Evolutionary conservation across 2,888 invertebrate species (phyloP).

Genomic region (Phanerotoma sp.): DNA sequence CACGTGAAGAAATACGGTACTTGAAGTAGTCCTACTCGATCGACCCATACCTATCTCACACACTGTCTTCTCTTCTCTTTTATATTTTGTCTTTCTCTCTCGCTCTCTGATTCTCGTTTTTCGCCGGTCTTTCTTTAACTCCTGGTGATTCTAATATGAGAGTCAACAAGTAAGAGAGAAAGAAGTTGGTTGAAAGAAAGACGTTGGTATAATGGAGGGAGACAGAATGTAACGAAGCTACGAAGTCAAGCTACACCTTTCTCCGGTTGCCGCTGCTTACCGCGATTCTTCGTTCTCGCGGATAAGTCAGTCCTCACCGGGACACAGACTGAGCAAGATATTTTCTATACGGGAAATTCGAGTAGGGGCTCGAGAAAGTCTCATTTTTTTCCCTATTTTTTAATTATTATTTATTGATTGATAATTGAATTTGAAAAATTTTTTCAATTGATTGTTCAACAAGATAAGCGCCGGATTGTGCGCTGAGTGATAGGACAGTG

Average conservation of each 20-base stretch:
- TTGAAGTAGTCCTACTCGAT: slow-evolving; percentile 21
- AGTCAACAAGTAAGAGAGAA: slow-evolving; percentile 8
- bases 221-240: slow-evolving; percentile 17
- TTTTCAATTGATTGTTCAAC: too few species aligned
- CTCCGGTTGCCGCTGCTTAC: slow-evolving; percentile 45
- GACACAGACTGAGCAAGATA: slow-evolving; percentile 48
- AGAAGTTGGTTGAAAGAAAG: slow-evolving; percentile 10
- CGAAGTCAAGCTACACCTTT: slow-evolving; percentile 41
- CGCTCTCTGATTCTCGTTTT: neutral
- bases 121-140: too few species aligned
- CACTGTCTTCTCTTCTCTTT: slow-evolving; percentile 6
- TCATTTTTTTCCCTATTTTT: slow-evolving; percentile 7
- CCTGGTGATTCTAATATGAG: neutral
- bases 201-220: slow-evolving; percentile 9
- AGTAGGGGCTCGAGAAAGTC: slow-evolving; percentile 14
- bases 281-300: slow-evolving; percentile 39
- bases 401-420: neutral
- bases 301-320: slow-evolving; percentile 50
- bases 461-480: too few species aligned
- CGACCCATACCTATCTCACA: slow-evolving; percentile 19
- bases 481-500: slow-evolving; percentile 8
- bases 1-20: slow-evolving; percentile 21
- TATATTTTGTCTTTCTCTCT: neutral
- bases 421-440: neutral
- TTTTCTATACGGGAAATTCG: slow-evolving; percentile 45